Evolutionary conservation across 1,140 invertebrate genomes (phyloP), one percentile per base, ranked within the genome.

Genomic region (Drosophila parabipectinata): DNA sequence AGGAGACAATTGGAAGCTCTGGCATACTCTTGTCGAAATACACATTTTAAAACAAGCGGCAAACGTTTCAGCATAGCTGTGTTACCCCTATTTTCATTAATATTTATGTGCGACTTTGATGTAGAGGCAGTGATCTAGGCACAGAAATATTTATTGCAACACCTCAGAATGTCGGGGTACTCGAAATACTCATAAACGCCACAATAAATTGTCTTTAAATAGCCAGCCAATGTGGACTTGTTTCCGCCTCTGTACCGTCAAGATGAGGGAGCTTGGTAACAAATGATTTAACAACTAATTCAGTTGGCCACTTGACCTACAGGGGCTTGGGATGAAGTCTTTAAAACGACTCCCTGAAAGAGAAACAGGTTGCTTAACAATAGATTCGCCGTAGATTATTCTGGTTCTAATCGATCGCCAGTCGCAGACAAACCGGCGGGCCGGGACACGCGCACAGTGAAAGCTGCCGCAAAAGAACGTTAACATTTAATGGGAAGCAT

Each of bases 181-280:
- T 85, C 59, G 55, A 75, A 51, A 68, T 66, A 82, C 78, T 82
- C 78, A 88, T 88, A 82, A 68, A 59, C 61, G 63, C 74, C 77
- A 75, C 28, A 88, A 88, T 82, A 88, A 87, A 85, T 76, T 85
- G 54, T 77, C 67, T 67, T 63, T 56, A 88, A 82, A 79, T 81
- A 63, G 69, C 61, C 52, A 55, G 48, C 51, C 51, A 52, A 47
- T 51, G 63, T 56, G 66, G 73, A 64, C 66, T 57, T 24, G 68
- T 85, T 85, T 85, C 82, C 82, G 81, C 81, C 77, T 84, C 80
- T 66, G 76, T 77, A 71, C 66, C 85, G 34, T 15, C 41, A 18
- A 45, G 57, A 75, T 74, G 21, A 28, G 28, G 12, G 41, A 53
- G 21, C n/a, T 10, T 47, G 5, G 3, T 47, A 53, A 72, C 52